Evolutionary conservation across 2,113 vertebrate species (phyloP).

Genomic region (Ancistrus triradiatus): DNA sequence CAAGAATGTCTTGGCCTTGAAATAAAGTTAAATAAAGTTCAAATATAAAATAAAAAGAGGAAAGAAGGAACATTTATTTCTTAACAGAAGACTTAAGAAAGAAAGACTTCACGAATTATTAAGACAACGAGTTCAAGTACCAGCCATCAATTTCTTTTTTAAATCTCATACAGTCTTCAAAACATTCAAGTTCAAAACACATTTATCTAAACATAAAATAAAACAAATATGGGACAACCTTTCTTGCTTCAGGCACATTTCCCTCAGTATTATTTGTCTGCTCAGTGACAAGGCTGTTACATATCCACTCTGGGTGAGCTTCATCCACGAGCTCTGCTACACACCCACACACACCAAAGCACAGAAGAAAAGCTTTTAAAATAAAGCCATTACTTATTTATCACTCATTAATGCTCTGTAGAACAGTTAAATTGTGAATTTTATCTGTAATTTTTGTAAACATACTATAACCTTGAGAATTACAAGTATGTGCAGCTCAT

Average conservation of each 20-base stretch:
- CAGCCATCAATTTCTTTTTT: too few relatives aligned
- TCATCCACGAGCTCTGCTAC: conserved; percentile 80
- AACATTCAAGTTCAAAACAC: conserved; percentile 57
- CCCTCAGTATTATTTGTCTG: conserved; percentile 30
- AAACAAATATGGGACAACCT: conserved; percentile 21
- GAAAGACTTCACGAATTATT: too few relatives aligned
- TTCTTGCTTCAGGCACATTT: conserved; percentile 25
- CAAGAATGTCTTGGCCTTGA: too few relatives aligned
- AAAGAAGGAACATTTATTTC: too few relatives aligned
- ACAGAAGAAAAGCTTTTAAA: conserved; percentile 1
- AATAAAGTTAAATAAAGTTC: too few relatives aligned
- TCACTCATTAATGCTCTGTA: conserved; percentile 9
- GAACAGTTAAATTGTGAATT: background rate
- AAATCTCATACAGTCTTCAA: too few relatives aligned
- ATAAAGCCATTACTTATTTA: background rate
- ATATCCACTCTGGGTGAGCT: conserved; percentile 45
- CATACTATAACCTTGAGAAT: conserved; percentile 1
- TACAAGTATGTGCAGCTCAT: conserved; percentile 17
- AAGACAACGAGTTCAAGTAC: too few relatives aligned
- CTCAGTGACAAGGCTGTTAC: conserved; percentile 13
- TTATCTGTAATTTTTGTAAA: background rate
- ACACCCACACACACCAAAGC: conserved; percentile 53
- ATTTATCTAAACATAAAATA: background rate
- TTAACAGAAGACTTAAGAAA: too few relatives aligned
- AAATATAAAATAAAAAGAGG: too few relatives aligned